Evolutionary conservation across 2,888 invertebrate species (phyloP).

Genomic region (Drosophila dives): DNA sequence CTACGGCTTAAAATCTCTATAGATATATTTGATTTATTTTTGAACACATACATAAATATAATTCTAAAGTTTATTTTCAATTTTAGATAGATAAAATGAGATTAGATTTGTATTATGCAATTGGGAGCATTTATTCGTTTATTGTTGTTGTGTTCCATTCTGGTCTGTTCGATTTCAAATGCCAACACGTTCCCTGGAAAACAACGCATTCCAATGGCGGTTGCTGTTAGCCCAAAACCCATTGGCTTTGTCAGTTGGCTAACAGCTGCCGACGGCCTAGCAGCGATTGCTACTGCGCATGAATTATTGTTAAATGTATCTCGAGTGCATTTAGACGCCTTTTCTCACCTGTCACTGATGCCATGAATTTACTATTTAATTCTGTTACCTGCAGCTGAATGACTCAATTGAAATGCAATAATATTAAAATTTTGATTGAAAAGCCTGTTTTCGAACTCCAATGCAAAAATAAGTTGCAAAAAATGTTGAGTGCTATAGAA

Average conservation of each 20-base stretch:
- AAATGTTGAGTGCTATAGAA: slow-evolving; percentile 17
- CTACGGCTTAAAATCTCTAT: not conserved
- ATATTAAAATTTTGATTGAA: not conserved
- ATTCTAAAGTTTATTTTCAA: slow-evolving; percentile 40
- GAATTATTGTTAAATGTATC: not conserved
- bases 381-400: not conserved
- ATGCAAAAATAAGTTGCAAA: no score
- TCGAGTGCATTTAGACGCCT: not conserved
- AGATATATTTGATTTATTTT: slow-evolving; percentile 10
- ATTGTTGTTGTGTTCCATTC: slow-evolving; percentile 43
- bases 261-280: slow-evolving; percentile 33
- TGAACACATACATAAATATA: slow-evolving; percentile 7
- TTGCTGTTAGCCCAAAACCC: slow-evolving; percentile 3
- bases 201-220: slow-evolving; percentile 12
- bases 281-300: slow-evolving; percentile 51
- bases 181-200: slow-evolving; percentile 63
- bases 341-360: not conserved
- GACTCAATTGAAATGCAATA: slow-evolving; percentile 19
- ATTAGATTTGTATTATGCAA: slow-evolving; percentile 57
- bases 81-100: slow-evolving; percentile 30
- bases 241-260: slow-evolving; percentile 37
- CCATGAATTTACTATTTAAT: not conserved
- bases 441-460: not conserved
- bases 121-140: slow-evolving; percentile 50
- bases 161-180: slow-evolving; percentile 28